phyloP scores from a whole-genome alignment of 2,113 vertebrate species.

The Dolichallabes microphthalmus region DNA sequence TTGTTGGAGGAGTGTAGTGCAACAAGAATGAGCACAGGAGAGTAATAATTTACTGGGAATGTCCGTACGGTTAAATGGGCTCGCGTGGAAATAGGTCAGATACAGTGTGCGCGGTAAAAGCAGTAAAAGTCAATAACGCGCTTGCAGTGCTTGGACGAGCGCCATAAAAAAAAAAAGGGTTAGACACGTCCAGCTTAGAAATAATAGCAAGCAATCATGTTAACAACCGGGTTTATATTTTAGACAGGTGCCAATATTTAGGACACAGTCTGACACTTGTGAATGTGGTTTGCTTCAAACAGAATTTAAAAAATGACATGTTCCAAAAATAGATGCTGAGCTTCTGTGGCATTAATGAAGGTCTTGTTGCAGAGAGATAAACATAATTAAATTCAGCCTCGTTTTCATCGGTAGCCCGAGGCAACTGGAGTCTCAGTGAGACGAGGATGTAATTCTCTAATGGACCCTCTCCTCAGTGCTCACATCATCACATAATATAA shows the following conservation, averaged over 20 bases:
- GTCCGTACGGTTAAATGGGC: constrained; percentile 40
- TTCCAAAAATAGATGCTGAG: not conserved
- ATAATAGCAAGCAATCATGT: not conserved
- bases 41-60: constrained; percentile 48
- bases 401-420: constrained; percentile 27
- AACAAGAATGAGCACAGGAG: not conserved
- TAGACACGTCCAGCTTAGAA: not conserved
- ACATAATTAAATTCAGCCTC: constrained; percentile 48
- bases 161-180: constrained; percentile 9
- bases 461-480: constrained; percentile 32
- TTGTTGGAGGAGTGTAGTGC: not conserved
- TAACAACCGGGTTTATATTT: not conserved
- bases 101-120: constrained; percentile 42
- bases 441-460: constrained; percentile 33
- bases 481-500: constrained; percentile 28
- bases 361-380: constrained; percentile 22
- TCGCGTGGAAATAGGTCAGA: constrained; percentile 26
- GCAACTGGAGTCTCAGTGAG: constrained; percentile 26
- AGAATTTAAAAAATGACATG: not conserved
- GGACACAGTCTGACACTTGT: not conserved
- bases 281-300: not conserved
- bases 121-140: constrained; percentile 43
- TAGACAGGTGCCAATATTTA: not conserved
- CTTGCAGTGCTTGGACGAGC: constrained; percentile 17
- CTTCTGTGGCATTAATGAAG: constrained; percentile 9